Percentiles rank a stretch among this genome's conserved stretches.
These are phyloP conservation scores for Menura novaehollandiae DNA, from an alignment of 2,113 vertebrate species.

Conservation along the genomic window DNA sequence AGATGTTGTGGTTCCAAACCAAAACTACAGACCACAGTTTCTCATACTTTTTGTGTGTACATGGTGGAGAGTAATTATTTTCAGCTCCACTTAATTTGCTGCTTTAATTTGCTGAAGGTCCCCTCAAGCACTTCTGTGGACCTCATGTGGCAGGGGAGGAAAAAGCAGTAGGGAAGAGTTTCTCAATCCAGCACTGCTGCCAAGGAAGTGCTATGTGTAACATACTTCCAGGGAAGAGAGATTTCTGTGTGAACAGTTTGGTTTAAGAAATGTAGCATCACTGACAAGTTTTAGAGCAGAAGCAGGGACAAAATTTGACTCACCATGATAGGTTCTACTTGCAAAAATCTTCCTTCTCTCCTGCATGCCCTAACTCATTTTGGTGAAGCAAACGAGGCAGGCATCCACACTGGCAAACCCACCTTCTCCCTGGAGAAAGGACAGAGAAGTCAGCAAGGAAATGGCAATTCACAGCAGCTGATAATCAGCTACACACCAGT, in stretches of 20 bases:
- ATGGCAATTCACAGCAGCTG: neutral
- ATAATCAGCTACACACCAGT: neutral
- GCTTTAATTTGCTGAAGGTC: neutral
- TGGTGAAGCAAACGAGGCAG: neutral
- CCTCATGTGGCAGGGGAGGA: neutral
- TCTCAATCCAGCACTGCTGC: neutral
- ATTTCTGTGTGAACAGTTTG: neutral
- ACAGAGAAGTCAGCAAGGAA: neutral
- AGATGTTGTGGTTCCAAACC: neutral
- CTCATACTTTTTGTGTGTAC: neutral
- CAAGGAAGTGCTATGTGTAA: neutral
- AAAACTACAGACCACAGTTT: neutral
- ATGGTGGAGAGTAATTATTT: neutral
- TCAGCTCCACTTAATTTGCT: neutral
- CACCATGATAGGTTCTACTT: constrained; percentile 41
- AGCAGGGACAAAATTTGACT: neutral
- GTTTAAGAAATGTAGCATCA: neutral
- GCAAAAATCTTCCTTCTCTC: neutral
- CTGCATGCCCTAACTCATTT: constrained; percentile 22
- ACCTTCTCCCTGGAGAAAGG: neutral
- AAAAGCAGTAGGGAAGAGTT: neutral
- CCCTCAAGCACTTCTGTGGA: neutral
- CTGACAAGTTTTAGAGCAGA: neutral
- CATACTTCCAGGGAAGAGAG: neutral
- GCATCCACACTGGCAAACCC: neutral